phyloP scores from a whole-genome alignment of 2,888 invertebrate genomes.

The Nematopogon swammerdamellus region DNA sequence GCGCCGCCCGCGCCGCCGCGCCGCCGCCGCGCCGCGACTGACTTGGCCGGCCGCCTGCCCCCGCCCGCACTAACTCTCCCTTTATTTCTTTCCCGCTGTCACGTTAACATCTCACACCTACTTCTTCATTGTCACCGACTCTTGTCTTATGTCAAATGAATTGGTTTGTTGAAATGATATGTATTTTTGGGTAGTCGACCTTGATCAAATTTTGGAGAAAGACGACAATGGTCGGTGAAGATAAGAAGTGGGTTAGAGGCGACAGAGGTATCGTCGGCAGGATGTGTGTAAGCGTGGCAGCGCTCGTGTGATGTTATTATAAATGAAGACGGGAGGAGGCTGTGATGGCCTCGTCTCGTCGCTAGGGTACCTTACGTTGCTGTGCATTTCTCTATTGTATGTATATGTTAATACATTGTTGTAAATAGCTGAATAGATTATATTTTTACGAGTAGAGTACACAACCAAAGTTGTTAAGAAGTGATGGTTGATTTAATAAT shows the following conservation, averaged over 20 bases:
- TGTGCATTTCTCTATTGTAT: conserved; percentile 59
- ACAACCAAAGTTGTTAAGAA: conserved; percentile 60
- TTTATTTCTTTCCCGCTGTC: not conserved
- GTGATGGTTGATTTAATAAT: conserved; percentile 57
- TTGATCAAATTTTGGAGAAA: too few relatives aligned
- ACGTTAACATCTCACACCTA: not conserved
- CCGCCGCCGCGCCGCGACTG: not conserved
- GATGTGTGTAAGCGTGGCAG: too few relatives aligned
- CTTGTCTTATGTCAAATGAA: too few relatives aligned
- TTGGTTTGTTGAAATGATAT: too few relatives aligned
- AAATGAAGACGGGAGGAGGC: not conserved
- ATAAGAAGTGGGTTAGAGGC: too few relatives aligned
- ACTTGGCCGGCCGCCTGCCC: not conserved
- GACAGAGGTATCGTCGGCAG: too few relatives aligned
- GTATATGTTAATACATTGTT: conserved; percentile 53
- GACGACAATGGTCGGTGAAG: too few relatives aligned
- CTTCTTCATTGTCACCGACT: too few relatives aligned
- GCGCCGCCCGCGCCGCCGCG: too few relatives aligned
- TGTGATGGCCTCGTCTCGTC: not conserved
- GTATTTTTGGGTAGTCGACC: too few relatives aligned
- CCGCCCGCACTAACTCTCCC: not conserved
- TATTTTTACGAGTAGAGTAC: conserved; percentile 59
- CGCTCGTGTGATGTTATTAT: too few relatives aligned
- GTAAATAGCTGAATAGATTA: conserved; percentile 54
- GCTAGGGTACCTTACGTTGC: conserved; percentile 51